A percentile compares a stretch with the other conserved stretches of the same genome.
Conservation (phyloP, 1,140 invertebrate genomes). For the Micrasema longulum region DNA sequence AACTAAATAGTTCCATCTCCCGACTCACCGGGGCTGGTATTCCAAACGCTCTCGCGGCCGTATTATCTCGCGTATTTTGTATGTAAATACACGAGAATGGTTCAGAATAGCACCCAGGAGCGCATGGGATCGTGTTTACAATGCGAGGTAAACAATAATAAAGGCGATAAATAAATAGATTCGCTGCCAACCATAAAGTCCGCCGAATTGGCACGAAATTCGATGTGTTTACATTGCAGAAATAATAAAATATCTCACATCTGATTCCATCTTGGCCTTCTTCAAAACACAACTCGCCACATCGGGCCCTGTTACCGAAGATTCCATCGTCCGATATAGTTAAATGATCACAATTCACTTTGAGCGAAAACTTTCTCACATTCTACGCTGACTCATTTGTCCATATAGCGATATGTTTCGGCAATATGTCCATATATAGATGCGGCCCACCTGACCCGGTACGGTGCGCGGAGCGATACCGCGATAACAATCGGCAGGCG, state of each 20-base stretch:
- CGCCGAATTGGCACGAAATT: neutral
- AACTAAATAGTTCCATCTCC: too few relatives aligned
- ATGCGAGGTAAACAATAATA: neutral
- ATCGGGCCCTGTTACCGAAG: slow-evolving; percentile 1
- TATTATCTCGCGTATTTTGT: too few relatives aligned
- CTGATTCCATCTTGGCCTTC: slow-evolving; percentile 5
- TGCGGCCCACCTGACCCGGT: neutral
- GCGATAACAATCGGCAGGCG: neutral
- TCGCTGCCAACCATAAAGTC: neutral
- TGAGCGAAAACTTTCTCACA: slow-evolving; percentile 4
- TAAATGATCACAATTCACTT: neutral
- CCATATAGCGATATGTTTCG: neutral
- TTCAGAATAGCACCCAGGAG: too few relatives aligned
- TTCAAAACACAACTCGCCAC: slow-evolving; percentile 5
- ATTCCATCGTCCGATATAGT: slow-evolving; percentile 26
- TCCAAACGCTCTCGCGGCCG: too few relatives aligned
- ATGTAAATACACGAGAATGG: too few relatives aligned
- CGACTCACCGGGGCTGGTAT: too few relatives aligned
- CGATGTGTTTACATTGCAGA: neutral
- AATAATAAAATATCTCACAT: slow-evolving; percentile 7
- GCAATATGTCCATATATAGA: slow-evolving; percentile 9
- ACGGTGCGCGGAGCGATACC: neutral
- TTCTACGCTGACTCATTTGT: slow-evolving; percentile 1
- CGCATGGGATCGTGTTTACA: neutral
- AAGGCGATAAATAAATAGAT: neutral